Conservation (phyloP, 2,797 vertebrate species). For the Peromyscus melanophrys region DNA sequence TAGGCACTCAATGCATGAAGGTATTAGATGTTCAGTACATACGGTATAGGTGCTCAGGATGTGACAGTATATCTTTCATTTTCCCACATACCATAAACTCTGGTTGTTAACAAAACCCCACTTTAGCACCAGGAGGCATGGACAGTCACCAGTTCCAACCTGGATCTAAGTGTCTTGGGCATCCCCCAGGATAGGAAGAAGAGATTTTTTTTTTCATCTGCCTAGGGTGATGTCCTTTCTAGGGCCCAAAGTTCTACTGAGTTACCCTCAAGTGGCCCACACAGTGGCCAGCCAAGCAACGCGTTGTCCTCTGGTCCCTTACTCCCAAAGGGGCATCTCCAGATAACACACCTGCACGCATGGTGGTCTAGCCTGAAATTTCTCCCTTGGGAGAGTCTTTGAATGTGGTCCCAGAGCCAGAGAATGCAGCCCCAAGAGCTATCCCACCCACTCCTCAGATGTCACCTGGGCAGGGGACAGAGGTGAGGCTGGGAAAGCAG, state of each 20-base stretch:
- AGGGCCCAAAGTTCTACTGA: neutral
- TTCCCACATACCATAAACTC: neutral
- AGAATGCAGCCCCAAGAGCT: neutral
- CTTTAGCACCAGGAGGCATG: neutral
- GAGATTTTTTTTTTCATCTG: neutral
- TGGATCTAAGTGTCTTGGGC: neutral
- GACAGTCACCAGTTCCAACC: neutral
- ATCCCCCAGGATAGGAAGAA: neutral
- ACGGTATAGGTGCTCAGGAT: neutral
- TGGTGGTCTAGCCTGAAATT: neutral
- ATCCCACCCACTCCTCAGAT: neutral
- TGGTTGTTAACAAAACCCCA: neutral
- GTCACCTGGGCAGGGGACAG: neutral
- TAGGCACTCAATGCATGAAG: neutral
- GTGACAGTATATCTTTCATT: neutral
- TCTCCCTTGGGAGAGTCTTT: neutral
- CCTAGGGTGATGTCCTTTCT: neutral
- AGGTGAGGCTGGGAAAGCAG: neutral
- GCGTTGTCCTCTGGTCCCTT: neutral
- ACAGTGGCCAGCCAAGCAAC: neutral
- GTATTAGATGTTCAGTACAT: neutral
- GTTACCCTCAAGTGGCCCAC: neutral
- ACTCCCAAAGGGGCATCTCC: neutral
- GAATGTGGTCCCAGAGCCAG: neutral
- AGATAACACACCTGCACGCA: neutral